Base-by-base conservation (phyloP, 2,888 invertebrate genomes). In the Clanis bilineata region DNA sequence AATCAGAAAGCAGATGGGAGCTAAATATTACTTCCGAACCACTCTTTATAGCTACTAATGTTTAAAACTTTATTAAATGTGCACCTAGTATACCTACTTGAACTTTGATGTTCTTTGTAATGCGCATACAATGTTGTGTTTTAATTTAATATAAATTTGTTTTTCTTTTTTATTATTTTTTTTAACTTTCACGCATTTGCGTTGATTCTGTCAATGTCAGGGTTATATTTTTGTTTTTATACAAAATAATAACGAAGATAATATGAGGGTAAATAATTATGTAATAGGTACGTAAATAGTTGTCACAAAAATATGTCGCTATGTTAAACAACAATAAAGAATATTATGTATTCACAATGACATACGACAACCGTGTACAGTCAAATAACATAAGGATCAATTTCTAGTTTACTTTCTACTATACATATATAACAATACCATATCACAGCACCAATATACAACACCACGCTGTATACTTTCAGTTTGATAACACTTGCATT, bases 371-470 rank as follows among this genome's bases (percentile, higher is more conserved):
- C 22, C 39, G n/a, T 41, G 44, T 22, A 39, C n/a, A 39, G 36
- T 39, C 21, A 18, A n/a, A 15, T 38, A 57, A 47, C 38, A 41
- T 23, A 45, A 36, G 45, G 38, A 10, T 47, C 23, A 38, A 36
- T 66, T 72, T 67, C 51, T 59, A 61, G 61, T 64, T 62, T 60
- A 64, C 54, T 39, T 44, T 56, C 51, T 51, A 51, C n/a, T 58
- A 15, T 58, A 28, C 36, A 38, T 58, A 60, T 56, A 59, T 57
- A 82, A 81, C 76, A 83, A 81, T 82, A 84, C 77, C 81, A 83
- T 85, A 87, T 85, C 85, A 87, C 84, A 87, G 87, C 80, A 80
- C 82, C 80, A 77, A 74, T 74, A 79, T 77, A 82, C 81, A 83
- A 77, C 79, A 75, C 66, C 69, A 73, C 73, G 79, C 79, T 83